Conservation (phyloP, 2,797 vertebrate genomes). For the Enteromius afrohamiltoni region DNA sequence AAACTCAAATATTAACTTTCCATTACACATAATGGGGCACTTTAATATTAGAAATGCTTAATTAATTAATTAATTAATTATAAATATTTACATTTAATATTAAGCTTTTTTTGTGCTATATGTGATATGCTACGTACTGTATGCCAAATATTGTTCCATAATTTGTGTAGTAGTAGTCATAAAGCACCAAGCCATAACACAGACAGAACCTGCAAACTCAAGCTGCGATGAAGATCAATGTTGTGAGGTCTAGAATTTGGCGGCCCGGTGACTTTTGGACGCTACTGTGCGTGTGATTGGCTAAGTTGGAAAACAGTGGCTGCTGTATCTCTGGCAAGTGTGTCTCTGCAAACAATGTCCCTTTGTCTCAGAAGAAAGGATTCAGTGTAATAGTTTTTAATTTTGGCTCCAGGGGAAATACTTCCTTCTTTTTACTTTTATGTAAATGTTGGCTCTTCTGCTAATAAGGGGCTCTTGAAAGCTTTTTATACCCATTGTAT, state of each 20-base stretch:
- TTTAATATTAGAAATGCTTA: too few species aligned
- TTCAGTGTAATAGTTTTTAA: slow-evolving; percentile 69
- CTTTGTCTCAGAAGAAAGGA: slow-evolving; percentile 76
- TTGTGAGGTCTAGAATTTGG: slow-evolving; percentile 24
- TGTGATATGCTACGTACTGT: background rate
- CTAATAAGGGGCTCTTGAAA: slow-evolving; percentile 50
- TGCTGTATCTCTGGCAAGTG: slow-evolving; percentile 66
- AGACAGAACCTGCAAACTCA: background rate
- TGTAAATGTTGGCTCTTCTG: slow-evolving; percentile 63
- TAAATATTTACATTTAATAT: too few species aligned
- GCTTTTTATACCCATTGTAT: slow-evolving; percentile 40
- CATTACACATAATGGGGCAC: too few species aligned
- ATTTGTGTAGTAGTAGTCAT: background rate
- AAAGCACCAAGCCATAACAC: background rate
- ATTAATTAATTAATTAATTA: too few species aligned
- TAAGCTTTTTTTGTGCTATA: background rate
- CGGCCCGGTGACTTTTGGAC: slow-evolving; percentile 46
- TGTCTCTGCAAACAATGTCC: slow-evolving; percentile 69
- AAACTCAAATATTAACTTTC: too few species aligned
- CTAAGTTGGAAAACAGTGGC: slow-evolving; percentile 55
- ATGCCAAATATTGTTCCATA: background rate
- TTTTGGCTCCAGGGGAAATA: slow-evolving; percentile 64
- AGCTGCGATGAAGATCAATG: background rate
- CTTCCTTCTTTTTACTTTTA: slow-evolving; percentile 59
- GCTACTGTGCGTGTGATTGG: slow-evolving; percentile 69